A percentile compares a stretch with the other conserved stretches of the same genome.
phyloP scores from a whole-genome alignment of 2,888 invertebrate genomes.

The Plebejus anna region DNA sequence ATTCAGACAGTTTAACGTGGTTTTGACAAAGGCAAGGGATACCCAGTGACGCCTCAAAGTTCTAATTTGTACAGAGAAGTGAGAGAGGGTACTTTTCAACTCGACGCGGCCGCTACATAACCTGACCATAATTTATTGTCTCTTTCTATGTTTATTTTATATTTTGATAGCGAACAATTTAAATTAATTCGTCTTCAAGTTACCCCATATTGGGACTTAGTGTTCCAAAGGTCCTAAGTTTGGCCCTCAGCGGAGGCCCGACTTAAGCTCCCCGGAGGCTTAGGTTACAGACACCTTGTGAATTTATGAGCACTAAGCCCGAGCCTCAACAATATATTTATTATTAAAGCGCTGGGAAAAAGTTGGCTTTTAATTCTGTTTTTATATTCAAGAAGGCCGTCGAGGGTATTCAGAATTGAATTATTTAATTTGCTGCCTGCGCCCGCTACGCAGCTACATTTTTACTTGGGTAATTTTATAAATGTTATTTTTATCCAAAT shows the following conservation, averaged over 20 bases:
- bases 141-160: background rate
- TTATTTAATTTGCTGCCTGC: conserved; percentile 10
- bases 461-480: conserved; percentile 13
- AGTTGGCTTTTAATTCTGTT: conserved; percentile 22
- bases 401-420: conserved; percentile 12
- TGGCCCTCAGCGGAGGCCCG: background rate
- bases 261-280: background rate
- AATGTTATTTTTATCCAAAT: conserved; percentile 20
- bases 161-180: background rate
- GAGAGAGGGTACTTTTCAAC: background rate
- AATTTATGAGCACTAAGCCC: conserved; percentile 4
- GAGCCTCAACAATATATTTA: conserved; percentile 21
- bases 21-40: background rate
- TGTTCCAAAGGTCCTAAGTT: background rate
- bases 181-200: background rate
- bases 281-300: background rate
- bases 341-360: conserved; percentile 4
- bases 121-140: background rate
- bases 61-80: background rate
- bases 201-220: background rate
- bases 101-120: background rate
- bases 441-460: background rate
- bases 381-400: conserved; percentile 13
- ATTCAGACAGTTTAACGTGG: too few relatives aligned
- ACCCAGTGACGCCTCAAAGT: background rate